Conservation (phyloP, 1,140 invertebrate species). For the Macrobrachium nipponense region DNA sequence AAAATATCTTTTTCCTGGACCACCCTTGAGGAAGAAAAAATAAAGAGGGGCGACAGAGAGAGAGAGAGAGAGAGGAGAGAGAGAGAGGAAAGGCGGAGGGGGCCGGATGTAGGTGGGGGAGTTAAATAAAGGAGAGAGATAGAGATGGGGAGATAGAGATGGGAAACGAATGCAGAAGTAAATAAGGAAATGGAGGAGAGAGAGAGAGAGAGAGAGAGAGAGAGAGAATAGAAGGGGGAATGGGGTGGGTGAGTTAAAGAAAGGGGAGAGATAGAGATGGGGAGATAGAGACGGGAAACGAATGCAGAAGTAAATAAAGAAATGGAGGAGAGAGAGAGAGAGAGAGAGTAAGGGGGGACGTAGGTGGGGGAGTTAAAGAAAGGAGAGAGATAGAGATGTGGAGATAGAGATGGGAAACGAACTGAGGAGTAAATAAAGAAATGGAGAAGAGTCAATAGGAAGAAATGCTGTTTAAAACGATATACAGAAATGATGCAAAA, state of each 20-base stretch:
- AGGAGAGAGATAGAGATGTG: background rate
- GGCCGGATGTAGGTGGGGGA: background rate
- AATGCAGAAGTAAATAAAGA: background rate
- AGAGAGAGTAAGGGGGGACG: background rate
- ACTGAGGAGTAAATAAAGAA: no score
- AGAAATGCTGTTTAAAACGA: no score
- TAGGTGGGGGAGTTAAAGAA: background rate
- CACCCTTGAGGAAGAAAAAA: conserved; percentile 10
- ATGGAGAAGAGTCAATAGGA: no score
- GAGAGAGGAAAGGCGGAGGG: background rate
- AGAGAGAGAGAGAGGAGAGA: background rate
- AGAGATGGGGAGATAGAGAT: background rate
- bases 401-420: no score
- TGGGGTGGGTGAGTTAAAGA: no score
- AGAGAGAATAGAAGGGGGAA: no score
- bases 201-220: no score
- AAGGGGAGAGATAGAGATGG: background rate
- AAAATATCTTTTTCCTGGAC: no score
- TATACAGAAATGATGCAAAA: no score
- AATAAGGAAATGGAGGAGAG: no score
- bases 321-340: background rate
- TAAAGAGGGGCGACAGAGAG: background rate
- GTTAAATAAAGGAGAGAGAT: background rate
- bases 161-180: background rate
- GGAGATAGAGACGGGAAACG: background rate